Base-by-base conservation (phyloP, 1,140 invertebrate genomes). In the Ectropis grisescens region DNA sequence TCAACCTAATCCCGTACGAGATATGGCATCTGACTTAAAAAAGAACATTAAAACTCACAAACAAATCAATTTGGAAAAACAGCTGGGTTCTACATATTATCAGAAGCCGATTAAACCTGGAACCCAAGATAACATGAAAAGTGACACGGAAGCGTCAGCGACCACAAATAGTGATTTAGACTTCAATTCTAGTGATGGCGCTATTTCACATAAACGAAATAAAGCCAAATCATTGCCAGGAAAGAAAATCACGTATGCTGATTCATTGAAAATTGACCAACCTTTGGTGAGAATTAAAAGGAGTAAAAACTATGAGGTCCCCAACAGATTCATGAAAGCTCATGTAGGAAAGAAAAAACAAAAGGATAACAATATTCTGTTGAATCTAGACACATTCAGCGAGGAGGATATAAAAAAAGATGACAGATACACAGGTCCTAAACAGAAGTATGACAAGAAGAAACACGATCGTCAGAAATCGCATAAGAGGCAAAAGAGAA, bases 401-500 rank as follows among this genome's bases (percentile, higher is more conserved):
- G 64, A 74, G 16, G 60, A 66, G 14, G 61, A 69, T 14, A 26
- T 71, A n/a, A 55, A 56, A 40, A 75, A 72, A 44, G 75, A 78
- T 36, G 57, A 72, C 35, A 58, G 70, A 56, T 74, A 78, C 46
- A 33, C 40, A 26, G 37, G 35, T 10, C 55, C 45, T 7, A 74
- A 60, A 33, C 33, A 39, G 13, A 78, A 66, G 42, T 43, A 57
- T 37, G 65, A 66, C 10, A 58, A 48, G 31, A 72, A 74, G 39
- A 72, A 67, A 57, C 32, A 59, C 25, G 50, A 67, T 24, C 57
- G 60, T 11, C 55, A 62, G 10, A 74, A 74, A 28, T 45, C 36
- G 22, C 54, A 64, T 25, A 78, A 70, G 44, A 81, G 70, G 39
- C 62, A 68, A 36, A 78, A 78, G 31, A 68, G 61, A 13, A 62